phyloP scores from a whole-genome alignment of 64 coral and sea anemone genomes.

The Dendrophyllia cribrosa region DNA sequence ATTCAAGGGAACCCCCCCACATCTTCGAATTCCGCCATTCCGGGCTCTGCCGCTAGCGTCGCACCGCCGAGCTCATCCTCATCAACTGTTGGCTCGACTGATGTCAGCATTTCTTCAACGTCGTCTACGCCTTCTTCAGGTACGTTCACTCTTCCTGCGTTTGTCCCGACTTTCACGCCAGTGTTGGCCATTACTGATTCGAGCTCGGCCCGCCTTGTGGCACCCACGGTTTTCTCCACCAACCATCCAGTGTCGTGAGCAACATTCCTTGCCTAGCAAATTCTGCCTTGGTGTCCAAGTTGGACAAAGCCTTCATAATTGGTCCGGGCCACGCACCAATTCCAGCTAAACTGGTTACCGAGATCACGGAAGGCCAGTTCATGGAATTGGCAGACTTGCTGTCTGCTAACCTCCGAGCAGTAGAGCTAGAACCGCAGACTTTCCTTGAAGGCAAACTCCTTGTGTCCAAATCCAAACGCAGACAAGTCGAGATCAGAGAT shows the following conservation, averaged over 20 bases:
- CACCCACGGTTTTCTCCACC: not conserved
- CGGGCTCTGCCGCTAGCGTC: not conserved
- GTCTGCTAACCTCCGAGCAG: not conserved
- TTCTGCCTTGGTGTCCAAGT: not conserved
- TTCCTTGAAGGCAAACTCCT: not conserved
- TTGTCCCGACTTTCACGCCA: not conserved
- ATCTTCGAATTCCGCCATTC: not conserved
- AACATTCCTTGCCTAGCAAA: not conserved
- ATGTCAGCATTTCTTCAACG: not conserved
- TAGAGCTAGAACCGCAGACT: not conserved
- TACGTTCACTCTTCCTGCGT: not conserved
- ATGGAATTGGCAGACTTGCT: conserved; percentile 21
- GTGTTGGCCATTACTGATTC: not conserved
- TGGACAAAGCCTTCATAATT: conserved; percentile 8
- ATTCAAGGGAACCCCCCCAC: not conserved
- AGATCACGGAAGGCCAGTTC: too few species aligned
- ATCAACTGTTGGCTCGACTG: not conserved
- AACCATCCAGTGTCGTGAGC: not conserved
- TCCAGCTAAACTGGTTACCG: not conserved
- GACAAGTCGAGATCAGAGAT: not conserved
- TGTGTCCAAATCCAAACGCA: not conserved
- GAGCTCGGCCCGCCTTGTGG: not conserved
- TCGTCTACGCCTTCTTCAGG: not conserved
- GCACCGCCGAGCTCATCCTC: not conserved
- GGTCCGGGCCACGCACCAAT: conserved; percentile 20